Base-by-base conservation (phyloP, 2,797 vertebrate species). In the Benthosema pterotum region DNA sequence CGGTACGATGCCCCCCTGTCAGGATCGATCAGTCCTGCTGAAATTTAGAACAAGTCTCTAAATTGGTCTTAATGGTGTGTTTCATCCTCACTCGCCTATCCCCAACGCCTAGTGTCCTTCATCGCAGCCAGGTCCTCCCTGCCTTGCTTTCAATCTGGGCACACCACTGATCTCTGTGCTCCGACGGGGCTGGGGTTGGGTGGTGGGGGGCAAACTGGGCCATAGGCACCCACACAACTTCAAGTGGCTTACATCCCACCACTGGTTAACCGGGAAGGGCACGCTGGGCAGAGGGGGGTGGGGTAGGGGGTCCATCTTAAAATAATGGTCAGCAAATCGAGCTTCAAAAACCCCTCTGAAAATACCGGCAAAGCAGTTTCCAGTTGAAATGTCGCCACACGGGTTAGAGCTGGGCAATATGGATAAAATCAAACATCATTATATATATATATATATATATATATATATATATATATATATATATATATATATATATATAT, bases 21-120 rank as follows among this genome's bases (percentile, higher is more conserved):
- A 92, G 89, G 87, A 93, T 93, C 91, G 89, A 93, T 93, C 91
- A 92, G 84, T 88, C 89, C 85, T 80, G 80, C 88, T 91, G 88
- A 93, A 93, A 92, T 93, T 91, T 93, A 91, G 87, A 88, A 85
- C 82, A 84, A 85, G 88, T 90, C 89, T 91, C 86, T 87, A 92
- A 92, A 93, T 91, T 90, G 87, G 85, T 89, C 88, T 88, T 92
- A 93, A 92, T 92, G 84, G 87, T 84, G 87, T 91, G 89, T 90
- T 90, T 92, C 88, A 91, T 88, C 85, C 86, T 85, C 79, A 71
- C 77, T 83, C 86, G 85, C 82, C 79, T 38, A 38, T 88, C 83
- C 83, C 82, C 84, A 69, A 86, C 87, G 77, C 83, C 87, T 79
- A 80, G 82, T 86, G 88, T 88, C 88, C 88, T 91, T 89, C 86